A percentile compares a stretch with the other conserved stretches of the same genome.
Conservation (phyloP, 2,888 invertebrate species). For the Tethea ocularis region DNA sequence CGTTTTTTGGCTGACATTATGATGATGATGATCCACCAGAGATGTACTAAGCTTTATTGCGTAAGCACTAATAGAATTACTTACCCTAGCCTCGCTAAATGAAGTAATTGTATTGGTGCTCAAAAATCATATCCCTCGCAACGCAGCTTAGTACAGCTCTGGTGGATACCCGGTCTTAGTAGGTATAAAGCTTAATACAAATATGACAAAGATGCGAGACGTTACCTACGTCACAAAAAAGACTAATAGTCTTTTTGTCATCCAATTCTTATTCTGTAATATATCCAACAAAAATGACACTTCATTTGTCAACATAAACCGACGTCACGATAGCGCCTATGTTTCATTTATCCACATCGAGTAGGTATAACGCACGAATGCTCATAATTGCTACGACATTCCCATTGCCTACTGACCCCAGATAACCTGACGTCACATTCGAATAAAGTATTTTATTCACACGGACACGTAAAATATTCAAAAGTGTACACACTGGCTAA, state of each 20-base stretch:
- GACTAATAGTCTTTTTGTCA: not conserved
- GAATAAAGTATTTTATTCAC: constrained; percentile 33
- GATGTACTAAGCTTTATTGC: too few relatives aligned
- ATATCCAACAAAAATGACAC: not conserved
- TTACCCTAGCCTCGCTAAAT: too few relatives aligned
- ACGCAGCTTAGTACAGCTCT: too few relatives aligned
- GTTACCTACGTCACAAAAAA: not conserved
- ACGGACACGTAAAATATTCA: constrained; percentile 40
- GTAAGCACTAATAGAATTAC: too few relatives aligned
- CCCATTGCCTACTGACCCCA: constrained; percentile 15
- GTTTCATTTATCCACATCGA: constrained; percentile 16
- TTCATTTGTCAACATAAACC: constrained; percentile 18
- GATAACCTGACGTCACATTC: constrained; percentile 23
- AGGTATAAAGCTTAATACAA: too few relatives aligned
- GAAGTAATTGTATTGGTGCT: too few relatives aligned
- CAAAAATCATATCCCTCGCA: too few relatives aligned
- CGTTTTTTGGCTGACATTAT: too few relatives aligned
- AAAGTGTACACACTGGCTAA: constrained; percentile 32
- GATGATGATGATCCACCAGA: too few relatives aligned
- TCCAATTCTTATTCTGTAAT: not conserved
- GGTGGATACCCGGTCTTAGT: too few relatives aligned
- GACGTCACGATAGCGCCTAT: constrained; percentile 2
- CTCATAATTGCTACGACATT: constrained; percentile 19
- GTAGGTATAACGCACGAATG: constrained; percentile 8
- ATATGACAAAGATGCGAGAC: not conserved